Percentiles rank a stretch among this genome's conserved stretches.
Evolutionary conservation across 1,140 invertebrate genomes (phyloP).

Genomic region (Goniozus legneri): DNA sequence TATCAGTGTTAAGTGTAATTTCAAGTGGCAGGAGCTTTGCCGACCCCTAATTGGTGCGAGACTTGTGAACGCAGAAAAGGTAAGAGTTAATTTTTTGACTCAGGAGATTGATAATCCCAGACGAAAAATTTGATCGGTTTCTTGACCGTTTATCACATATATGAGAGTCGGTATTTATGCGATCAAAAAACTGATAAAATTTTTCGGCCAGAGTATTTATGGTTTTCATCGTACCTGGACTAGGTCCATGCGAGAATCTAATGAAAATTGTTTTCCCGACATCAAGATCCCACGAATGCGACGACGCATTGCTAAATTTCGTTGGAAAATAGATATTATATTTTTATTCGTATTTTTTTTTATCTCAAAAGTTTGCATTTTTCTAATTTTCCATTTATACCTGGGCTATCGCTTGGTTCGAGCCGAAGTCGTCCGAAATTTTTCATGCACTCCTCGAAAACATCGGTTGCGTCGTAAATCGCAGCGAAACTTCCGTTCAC

Average conservation of each 20-base stretch:
- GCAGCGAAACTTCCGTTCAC: slow-evolving; percentile 95
- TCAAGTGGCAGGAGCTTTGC: no score
- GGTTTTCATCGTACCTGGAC: slow-evolving; percentile 67
- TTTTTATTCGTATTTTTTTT: not conserved
- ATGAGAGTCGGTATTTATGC: no score
- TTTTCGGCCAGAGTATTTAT: no score
- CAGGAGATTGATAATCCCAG: no score
- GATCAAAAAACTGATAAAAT: no score
- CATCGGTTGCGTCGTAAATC: slow-evolving; percentile 85
- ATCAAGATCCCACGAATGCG: slow-evolving; percentile 82
- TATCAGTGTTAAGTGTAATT: no score
- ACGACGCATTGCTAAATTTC: slow-evolving; percentile 69
- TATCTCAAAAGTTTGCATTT: no score
- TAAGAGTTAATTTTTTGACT: no score
- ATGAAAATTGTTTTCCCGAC: slow-evolving; percentile 84
- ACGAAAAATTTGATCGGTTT: no score
- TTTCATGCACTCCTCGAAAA: slow-evolving; percentile 74
- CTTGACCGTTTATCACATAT: no score
- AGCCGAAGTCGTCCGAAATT: slow-evolving; percentile 67
- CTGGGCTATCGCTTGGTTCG: slow-evolving; percentile 73
- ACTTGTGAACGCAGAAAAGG: no score
- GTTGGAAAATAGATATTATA: slow-evolving; percentile 2
- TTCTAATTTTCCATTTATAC: slow-evolving; percentile 55
- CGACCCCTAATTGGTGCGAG: no score
- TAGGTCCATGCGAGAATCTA: slow-evolving; percentile 88